Evolutionary conservation across 1,140 invertebrate genomes (phyloP).

Genomic region (Saccostrea echinata): DNA sequence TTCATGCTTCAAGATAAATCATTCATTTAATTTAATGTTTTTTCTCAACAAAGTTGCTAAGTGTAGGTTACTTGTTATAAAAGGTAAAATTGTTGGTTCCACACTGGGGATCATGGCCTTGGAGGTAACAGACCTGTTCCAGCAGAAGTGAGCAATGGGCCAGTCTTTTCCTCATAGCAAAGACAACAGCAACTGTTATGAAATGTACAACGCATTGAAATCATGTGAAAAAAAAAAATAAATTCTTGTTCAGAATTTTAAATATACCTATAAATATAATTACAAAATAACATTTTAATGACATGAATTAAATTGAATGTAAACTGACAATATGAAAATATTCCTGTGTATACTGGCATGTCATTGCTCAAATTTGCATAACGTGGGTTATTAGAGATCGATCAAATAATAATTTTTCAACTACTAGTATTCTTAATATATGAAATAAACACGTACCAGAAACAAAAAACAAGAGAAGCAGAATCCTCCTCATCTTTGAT

Average conservation of each 20-base stretch:
- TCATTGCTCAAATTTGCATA: too few species aligned
- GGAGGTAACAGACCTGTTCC: constrained; percentile 39
- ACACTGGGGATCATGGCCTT: constrained; percentile 45
- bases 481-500: neutral
- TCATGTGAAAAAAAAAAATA: neutral
- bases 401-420: too few species aligned
- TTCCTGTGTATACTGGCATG: too few species aligned
- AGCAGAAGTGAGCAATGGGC: constrained; percentile 15
- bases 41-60: neutral
- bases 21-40: too few species aligned
- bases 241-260: too few species aligned
- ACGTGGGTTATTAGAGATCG: too few species aligned
- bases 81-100: constrained; percentile 50
- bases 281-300: too few species aligned
- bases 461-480: neutral
- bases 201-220: neutral
- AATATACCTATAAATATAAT: too few species aligned
- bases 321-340: too few species aligned
- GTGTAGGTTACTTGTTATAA: constrained; percentile 46
- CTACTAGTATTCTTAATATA: too few species aligned
- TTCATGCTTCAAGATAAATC: too few species aligned
- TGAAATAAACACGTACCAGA: neutral
- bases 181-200: neutral
- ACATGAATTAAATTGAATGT: too few species aligned
- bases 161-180: neutral